Evolutionary conservation across 2,888 invertebrate genomes (phyloP), one percentile per base, ranked within the genome.

Genomic region (Syrphus vitripennis): DNA sequence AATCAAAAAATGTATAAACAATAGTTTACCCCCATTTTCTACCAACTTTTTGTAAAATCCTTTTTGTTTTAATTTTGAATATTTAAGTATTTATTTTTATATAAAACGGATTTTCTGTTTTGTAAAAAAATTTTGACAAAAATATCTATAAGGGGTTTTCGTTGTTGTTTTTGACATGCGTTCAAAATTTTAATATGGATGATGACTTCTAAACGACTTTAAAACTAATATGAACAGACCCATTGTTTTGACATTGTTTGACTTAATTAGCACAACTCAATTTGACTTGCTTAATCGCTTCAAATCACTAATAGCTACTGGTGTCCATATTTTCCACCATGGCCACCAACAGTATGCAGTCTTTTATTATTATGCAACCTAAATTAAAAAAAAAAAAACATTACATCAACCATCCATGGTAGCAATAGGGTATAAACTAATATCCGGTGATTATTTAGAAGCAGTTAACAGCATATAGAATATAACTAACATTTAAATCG

Each of bases 401-500:
- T 26, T 72, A 37, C 71, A 61, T 16, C 67, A 61, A 26, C 71
- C 21, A 29, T 31, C n/a, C 10, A 29, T 16, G 16, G 19, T 9
- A 10, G n/a, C n/a, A n/a, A n/a, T 1, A 24, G 21, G 12, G 10
- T 12, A 34, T 48, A 48, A 50, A 55, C 63, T 53, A 63, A 70
- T 83, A 80, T 80, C 83, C 83, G 83, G 80, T 63, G 80, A 83
- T 80, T 80, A 80, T 80, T 83, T 70, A 80, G 50, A 70, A 70
- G 50, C 71, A 70, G 42, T 76, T 81, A 42, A 48, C 70, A 59
- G 75, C n/a, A n/a, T n/a, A n/a, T 67, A 75, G 65, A 81, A 76
- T 84, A 81, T 76, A 76, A 76, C 84, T 76, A 55, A 76, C 81
- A 81, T 84, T 84, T 77, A 81, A 61, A 53, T 81, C 61, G 45